Evolutionary conservation across 2,888 invertebrate species (phyloP), one percentile per base, ranked within the genome.

Genomic region (Philopedon plagiatum): DNA sequence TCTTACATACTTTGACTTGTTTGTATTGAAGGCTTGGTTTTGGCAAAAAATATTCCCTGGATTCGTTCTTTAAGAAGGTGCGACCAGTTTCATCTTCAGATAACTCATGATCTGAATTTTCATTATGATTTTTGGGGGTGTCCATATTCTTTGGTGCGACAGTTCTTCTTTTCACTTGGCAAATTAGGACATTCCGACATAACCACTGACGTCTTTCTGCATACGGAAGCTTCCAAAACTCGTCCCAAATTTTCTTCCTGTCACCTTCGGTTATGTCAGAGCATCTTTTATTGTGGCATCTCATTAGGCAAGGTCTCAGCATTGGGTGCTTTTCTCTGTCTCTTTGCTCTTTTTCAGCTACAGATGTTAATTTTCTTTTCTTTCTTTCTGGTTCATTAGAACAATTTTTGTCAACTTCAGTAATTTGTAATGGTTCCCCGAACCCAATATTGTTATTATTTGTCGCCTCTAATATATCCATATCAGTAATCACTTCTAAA

Each of bases 41-140:
- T 2, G 64, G 64, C 18, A 64, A 64, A 64, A 54, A 29, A 64
- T 64, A 64, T 11, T 64, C 51, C 34, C 64, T n/a, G 51, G 64
- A 46, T 63, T 63, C n/a, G n/a, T n/a, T n/a, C n/a, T n/a, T n/a
- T n/a, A n/a, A n/a, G n/a, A n/a, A n/a, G n/a, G n/a, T n/a, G n/a
- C n/a, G n/a, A n/a, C n/a, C n/a, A n/a, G n/a, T n/a, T n/a, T n/a
- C n/a, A n/a, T n/a, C n/a, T n/a, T n/a, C n/a, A n/a, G n/a, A n/a
- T n/a, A n/a, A n/a, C n/a, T n/a, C n/a, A n/a, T n/a, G n/a, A n/a
- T n/a, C n/a, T n/a, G n/a, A n/a, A n/a, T n/a, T n/a, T n/a, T n/a
- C n/a, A n/a, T n/a, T n/a, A n/a, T n/a, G n/a, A n/a, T n/a, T n/a
- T n/a, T n/a, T n/a, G n/a, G n/a, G n/a, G n/a, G n/a, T n/a, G n/a